Conservation (phyloP, 2,888 invertebrate genomes). For the Tuberolachnus salignus region DNA sequence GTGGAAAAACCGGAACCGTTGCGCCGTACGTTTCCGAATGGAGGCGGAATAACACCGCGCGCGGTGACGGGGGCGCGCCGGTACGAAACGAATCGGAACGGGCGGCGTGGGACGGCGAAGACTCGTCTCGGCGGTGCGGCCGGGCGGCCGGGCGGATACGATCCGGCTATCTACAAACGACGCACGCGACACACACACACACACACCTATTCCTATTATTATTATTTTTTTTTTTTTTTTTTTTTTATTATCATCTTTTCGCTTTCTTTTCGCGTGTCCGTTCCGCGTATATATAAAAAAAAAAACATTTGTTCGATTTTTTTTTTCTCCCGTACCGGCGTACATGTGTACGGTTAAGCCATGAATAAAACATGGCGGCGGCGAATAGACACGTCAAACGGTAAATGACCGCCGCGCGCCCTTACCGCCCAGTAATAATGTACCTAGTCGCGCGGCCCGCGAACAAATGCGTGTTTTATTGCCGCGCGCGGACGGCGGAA, state of each 20-base stretch:
- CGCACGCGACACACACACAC: too few species aligned
- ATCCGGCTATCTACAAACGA: too few species aligned
- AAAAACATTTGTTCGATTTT: conserved; percentile 32
- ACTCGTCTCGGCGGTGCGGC: background rate
- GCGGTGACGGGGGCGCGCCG: background rate
- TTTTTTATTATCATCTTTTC: background rate
- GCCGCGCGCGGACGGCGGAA: conserved; percentile 12
- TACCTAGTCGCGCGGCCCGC: background rate
- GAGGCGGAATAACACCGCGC: background rate
- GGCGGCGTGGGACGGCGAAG: background rate
- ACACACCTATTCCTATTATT: too few species aligned
- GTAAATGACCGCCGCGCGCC: conserved; percentile 44
- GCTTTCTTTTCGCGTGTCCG: background rate
- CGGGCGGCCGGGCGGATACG: too few species aligned
- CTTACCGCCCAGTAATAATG: background rate
- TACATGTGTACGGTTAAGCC: background rate
- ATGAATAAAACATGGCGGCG: conserved; percentile 53
- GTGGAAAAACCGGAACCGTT: too few species aligned
- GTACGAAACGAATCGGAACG: background rate
- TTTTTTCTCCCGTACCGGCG: background rate
- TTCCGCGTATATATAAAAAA: too few species aligned
- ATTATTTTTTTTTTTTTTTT: too few species aligned
- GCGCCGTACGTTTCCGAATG: too few species aligned
- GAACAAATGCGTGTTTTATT: conserved; percentile 55
- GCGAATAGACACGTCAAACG: conserved; percentile 53